Evolutionary conservation across 2,888 invertebrate genomes (phyloP).

Genomic region (Drosophila borealis): DNA sequence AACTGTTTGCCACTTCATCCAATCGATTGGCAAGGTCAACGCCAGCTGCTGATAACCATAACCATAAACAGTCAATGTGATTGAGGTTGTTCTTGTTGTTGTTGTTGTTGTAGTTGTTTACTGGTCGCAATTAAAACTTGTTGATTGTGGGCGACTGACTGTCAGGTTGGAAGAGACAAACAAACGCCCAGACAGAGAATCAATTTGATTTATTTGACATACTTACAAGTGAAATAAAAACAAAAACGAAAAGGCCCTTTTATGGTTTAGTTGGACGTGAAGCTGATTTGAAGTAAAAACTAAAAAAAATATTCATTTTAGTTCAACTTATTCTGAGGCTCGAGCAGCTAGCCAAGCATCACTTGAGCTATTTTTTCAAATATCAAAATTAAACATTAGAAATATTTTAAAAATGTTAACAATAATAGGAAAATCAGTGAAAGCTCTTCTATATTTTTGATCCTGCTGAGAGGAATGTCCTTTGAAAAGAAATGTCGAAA

Average conservation of each 20-base stretch:
- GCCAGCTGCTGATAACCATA: conserved; percentile 54
- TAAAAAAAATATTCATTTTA: conserved; percentile 14
- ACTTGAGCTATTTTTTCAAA: background rate
- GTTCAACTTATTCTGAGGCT: background rate
- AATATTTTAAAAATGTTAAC: background rate
- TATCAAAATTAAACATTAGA: too few relatives aligned
- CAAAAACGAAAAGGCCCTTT: conserved; percentile 19
- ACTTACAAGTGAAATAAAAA: conserved; percentile 17
- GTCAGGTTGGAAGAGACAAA: conserved; percentile 17
- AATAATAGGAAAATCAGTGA: too few relatives aligned
- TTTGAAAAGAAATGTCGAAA: too few relatives aligned
- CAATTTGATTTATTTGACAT: conserved; percentile 60
- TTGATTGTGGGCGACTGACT: conserved; percentile 67
- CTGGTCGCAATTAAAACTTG: conserved; percentile 70
- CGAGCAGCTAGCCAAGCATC: background rate
- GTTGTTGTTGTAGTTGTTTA: conserved; percentile 24
- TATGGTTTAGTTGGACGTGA: conserved; percentile 14
- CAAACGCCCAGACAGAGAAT: conserved; percentile 32
- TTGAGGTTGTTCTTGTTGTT: conserved; percentile 35
- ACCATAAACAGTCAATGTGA: conserved; percentile 54
- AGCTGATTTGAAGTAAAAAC: background rate
- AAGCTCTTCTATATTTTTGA: too few relatives aligned
- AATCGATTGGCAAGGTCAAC: conserved; percentile 58
- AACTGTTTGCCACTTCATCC: conserved; percentile 26
- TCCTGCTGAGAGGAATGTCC: too few relatives aligned